Conservation (phyloP, 2,113 vertebrate species). For the Actenoides hombroni region DNA sequence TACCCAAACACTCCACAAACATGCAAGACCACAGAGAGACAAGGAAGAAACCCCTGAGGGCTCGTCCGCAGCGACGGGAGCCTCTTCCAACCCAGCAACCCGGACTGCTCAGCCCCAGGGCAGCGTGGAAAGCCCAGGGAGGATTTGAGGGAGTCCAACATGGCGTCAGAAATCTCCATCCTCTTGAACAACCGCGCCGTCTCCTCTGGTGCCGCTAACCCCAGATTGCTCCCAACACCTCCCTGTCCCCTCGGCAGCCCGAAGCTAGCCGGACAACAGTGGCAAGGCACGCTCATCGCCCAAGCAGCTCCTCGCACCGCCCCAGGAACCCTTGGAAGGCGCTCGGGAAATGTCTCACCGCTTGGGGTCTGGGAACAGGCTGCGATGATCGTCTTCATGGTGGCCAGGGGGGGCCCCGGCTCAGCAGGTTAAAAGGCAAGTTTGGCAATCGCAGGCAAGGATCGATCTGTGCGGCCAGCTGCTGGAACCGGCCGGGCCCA, state of each 20-base stretch:
- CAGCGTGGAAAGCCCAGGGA: neutral
- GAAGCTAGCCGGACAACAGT: neutral
- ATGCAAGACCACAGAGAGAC: neutral
- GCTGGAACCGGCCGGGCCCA: neutral
- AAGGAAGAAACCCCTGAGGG: neutral
- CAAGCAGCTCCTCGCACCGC: rapidly evolving
- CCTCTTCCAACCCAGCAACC: neutral
- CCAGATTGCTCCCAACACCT: neutral
- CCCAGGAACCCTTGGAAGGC: neutral
- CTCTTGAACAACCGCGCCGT: neutral
- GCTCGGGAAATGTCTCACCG: neutral
- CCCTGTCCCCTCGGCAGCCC: neutral
- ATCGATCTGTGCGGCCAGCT: neutral
- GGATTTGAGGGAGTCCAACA: neutral
- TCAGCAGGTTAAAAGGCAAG: neutral
- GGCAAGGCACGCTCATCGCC: neutral
- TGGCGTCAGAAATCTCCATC: neutral
- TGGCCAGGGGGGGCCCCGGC: neutral
- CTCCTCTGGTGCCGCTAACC: neutral
- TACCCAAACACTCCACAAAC: neutral
- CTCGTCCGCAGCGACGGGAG: rapidly evolving
- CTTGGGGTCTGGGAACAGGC: slow-evolving; percentile 60
- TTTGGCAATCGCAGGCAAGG: neutral
- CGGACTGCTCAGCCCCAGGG: rapidly evolving
- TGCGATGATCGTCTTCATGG: slow-evolving; percentile 71